Evolutionary conservation across 2,797 vertebrate species (phyloP).

Genomic region (Harpagifer antarcticus): DNA sequence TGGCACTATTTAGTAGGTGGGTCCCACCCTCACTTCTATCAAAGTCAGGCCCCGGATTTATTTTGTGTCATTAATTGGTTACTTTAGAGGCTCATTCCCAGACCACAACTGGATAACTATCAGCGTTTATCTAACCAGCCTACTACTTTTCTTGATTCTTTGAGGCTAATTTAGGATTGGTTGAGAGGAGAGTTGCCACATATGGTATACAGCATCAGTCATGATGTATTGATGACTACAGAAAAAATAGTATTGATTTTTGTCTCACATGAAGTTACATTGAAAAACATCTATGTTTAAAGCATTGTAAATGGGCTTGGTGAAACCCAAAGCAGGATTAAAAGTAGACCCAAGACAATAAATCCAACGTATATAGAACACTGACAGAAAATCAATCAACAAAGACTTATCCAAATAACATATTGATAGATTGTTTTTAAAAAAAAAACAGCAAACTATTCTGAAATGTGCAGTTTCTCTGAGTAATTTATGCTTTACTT

Average conservation of each 20-base stretch:
- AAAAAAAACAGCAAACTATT: background rate
- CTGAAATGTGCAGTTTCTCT: background rate
- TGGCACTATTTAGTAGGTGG: conserved; percentile 69
- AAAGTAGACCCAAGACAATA: background rate
- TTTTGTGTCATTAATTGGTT: conserved; percentile 58
- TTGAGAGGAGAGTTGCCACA: conserved; percentile 4
- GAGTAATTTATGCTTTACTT: background rate
- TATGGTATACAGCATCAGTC: background rate
- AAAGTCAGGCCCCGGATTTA: conserved; percentile 71
- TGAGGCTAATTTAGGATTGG: conserved; percentile 8
- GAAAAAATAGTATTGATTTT: background rate
- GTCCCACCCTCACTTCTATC: conserved; percentile 69
- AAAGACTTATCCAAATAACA: background rate
- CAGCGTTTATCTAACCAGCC: conserved; percentile 17
- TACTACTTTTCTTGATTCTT: conserved; percentile 27
- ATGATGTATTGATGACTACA: background rate
- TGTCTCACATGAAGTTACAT: background rate
- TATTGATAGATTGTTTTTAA: background rate
- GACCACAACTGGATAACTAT: conserved; percentile 30
- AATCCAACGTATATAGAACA: background rate
- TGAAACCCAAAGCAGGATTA: background rate
- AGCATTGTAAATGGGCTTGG: conserved; percentile 3
- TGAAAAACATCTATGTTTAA: background rate
- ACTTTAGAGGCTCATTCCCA: conserved; percentile 54
- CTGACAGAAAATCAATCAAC: background rate